Evolutionary conservation across 2,888 invertebrate genomes (phyloP).

Genomic region (Drosophila austrosaltans): DNA sequence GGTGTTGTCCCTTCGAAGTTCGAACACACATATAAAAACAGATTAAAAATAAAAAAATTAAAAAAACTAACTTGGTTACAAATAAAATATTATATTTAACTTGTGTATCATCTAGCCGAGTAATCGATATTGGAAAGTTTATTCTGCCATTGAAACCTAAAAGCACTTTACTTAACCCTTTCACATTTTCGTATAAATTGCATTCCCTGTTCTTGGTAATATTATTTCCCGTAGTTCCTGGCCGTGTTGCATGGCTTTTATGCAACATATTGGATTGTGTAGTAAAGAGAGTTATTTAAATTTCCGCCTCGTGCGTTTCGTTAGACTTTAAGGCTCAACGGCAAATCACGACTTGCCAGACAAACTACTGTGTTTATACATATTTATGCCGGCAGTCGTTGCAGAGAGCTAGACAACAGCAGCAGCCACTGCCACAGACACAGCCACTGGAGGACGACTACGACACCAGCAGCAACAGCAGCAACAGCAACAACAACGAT

Average conservation of each 20-base stretch:
- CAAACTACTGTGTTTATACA: conserved; percentile 69
- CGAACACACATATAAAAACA: background rate
- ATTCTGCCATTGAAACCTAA: background rate
- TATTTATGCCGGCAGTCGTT: conserved; percentile 70
- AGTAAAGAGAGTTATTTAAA: conserved; percentile 38
- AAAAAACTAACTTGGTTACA: background rate
- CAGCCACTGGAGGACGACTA: conserved; percentile 21
- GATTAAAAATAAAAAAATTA: background rate
- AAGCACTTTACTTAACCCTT: conserved; percentile 6
- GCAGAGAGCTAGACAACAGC: conserved; percentile 44
- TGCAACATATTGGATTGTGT: background rate
- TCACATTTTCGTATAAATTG: background rate
- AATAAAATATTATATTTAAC: too few species aligned
- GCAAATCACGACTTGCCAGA: conserved; percentile 71
- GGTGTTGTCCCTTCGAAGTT: too few species aligned
- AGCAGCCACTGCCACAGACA: conserved; percentile 20
- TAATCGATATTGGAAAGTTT: background rate
- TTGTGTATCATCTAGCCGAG: too few species aligned
- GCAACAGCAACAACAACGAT: conserved; percentile 26
- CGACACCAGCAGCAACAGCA: conserved; percentile 27
- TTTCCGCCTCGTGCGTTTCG: conserved; percentile 51
- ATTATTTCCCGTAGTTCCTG: background rate
- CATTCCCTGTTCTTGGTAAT: background rate
- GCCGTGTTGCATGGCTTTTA: background rate
- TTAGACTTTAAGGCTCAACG: conserved; percentile 69